Evolutionary conservation across 1,140 invertebrate genomes (phyloP).

Genomic region (Cydia strobilella): DNA sequence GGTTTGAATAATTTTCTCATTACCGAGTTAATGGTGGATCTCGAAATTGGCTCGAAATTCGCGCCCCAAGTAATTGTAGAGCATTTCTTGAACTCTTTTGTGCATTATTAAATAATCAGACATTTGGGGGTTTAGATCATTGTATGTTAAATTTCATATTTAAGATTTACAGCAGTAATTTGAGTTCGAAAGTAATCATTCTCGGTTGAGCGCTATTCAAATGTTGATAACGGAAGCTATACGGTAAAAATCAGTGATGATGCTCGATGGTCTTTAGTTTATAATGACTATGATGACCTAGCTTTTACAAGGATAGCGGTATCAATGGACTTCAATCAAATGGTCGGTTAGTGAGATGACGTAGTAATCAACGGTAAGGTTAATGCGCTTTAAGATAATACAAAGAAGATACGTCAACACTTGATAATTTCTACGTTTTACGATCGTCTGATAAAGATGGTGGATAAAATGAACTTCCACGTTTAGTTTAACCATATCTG

Average conservation of each 20-base stretch:
- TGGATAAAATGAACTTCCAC: not conserved
- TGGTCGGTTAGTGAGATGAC: conserved; percentile 15
- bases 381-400: not conserved
- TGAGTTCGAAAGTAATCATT: not conserved
- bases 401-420: not conserved
- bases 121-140: not conserved
- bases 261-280: conserved; percentile 22
- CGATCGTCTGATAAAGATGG: not conserved
- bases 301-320: conserved; percentile 20
- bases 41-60: conserved; percentile 50
- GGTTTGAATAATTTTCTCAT: conserved; percentile 52
- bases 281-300: conserved; percentile 23
- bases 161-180: not conserved
- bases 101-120: not conserved
- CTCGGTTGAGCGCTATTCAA: conserved; percentile 12
- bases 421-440: not conserved
- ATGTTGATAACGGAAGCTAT: conserved; percentile 10
- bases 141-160: not conserved
- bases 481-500: not conserved
- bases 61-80: conserved; percentile 43
- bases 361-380: not conserved
- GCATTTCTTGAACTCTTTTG: not conserved
- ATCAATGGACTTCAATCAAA: conserved; percentile 20
- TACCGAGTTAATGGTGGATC: conserved; percentile 49
- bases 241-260: conserved; percentile 10